phyloP scores from a whole-genome alignment of 2,113 vertebrate genomes.

The Sebastes schlegelii region DNA sequence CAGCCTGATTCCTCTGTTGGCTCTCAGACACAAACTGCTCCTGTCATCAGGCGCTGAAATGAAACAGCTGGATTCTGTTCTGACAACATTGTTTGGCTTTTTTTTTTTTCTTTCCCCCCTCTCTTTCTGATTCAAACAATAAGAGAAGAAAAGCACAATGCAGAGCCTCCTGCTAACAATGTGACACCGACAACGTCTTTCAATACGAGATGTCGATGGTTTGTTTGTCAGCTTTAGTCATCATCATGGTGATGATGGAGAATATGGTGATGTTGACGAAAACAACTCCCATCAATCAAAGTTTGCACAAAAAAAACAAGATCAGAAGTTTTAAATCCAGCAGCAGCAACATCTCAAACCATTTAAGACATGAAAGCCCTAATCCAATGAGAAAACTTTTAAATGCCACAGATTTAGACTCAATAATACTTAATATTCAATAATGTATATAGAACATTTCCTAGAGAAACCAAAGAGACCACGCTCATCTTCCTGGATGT shows the following conservation, averaged over 20 bases:
- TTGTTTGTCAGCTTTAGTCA: constrained; percentile 46
- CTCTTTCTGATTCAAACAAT: constrained; percentile 10
- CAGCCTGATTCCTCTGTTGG: constrained; percentile 47
- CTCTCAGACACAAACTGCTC: constrained; percentile 44
- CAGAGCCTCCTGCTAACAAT: constrained; percentile 35
- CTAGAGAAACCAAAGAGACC: constrained; percentile 13
- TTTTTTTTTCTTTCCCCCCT: background rate
- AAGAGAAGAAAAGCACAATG: constrained; percentile 39
- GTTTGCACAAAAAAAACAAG: constrained; percentile 1
- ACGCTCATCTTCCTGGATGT: constrained; percentile 38
- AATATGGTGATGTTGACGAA: background rate
- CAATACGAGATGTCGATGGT: constrained; percentile 21
- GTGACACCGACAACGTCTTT: constrained; percentile 41
- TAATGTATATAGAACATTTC: constrained; percentile 55
- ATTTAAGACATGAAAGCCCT: constrained; percentile 17
- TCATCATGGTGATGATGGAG: constrained; percentile 4
- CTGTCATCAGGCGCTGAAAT: constrained; percentile 47
- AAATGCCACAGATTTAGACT: constrained; percentile 32
- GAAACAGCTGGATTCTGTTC: constrained; percentile 34
- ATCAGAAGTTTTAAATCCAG: constrained; percentile 22
- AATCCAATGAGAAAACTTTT: constrained; percentile 44
- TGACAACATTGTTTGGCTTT: constrained; percentile 25
- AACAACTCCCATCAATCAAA: constrained; percentile 14
- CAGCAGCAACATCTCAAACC: background rate
- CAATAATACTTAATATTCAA: constrained; percentile 35